Conservation (phyloP, 2,797 vertebrate genomes). For the Cirrhinus mrigala region DNA sequence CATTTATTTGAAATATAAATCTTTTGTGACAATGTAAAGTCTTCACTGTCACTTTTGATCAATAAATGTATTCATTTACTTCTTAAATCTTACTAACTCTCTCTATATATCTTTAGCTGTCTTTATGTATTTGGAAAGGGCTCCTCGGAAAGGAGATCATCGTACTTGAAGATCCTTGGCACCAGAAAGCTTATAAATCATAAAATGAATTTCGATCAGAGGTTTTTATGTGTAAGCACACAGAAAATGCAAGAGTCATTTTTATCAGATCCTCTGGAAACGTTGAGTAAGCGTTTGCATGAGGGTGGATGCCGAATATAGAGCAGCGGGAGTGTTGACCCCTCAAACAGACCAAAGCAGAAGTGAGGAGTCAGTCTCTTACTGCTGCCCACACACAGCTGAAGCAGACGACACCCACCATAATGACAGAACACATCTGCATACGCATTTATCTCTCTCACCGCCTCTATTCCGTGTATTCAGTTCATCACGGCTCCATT, state of each 20-base stretch:
- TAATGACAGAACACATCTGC: constrained; percentile 39
- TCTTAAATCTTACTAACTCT: neutral
- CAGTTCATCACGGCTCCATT: neutral
- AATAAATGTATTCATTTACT: neutral
- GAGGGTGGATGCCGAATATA: constrained; percentile 44
- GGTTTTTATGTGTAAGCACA: neutral
- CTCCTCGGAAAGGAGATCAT: neutral
- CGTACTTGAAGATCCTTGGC: neutral
- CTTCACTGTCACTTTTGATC: neutral
- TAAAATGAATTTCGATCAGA: neutral
- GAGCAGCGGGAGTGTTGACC: constrained; percentile 23
- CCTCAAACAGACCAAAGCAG: constrained; percentile 7
- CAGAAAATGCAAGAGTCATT: neutral
- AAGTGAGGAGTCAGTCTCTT: constrained; percentile 24
- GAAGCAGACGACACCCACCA: constrained; percentile 25
- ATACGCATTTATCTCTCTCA: constrained; percentile 9
- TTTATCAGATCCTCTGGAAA: neutral
- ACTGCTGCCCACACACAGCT: constrained; percentile 29
- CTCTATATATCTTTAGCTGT: neutral
- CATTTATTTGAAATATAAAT: neutral
- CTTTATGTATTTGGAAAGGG: neutral
- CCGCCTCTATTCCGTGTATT: neutral
- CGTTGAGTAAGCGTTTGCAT: constrained; percentile 16
- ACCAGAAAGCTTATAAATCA: neutral
- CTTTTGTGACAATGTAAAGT: neutral